Conservation (phyloP, 2,888 invertebrate species). For the Hirtodrosophila trivittata region DNA sequence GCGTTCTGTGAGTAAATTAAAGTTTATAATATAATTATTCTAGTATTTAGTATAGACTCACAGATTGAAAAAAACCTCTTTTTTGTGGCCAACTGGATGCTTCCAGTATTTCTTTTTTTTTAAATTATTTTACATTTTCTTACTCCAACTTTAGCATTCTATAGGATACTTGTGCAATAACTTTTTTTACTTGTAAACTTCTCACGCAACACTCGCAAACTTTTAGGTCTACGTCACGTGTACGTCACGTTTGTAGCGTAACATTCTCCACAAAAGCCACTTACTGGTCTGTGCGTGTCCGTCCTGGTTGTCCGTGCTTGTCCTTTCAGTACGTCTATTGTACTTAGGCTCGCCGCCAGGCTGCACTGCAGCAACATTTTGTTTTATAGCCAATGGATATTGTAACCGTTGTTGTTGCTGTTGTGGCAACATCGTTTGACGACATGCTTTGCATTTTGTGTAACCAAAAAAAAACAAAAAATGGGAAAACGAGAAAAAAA, state of each 20-base stretch:
- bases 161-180: too few species aligned
- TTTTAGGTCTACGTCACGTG: slow-evolving; percentile 34
- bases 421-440: slow-evolving; percentile 33
- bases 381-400: slow-evolving; percentile 46
- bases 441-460: slow-evolving; percentile 71
- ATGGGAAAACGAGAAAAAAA: slow-evolving; percentile 22
- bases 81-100: too few species aligned
- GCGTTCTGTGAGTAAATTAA: too few species aligned
- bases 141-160: too few species aligned
- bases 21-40: too few species aligned
- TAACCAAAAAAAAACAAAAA: slow-evolving; percentile 44
- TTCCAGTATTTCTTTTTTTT: too few species aligned
- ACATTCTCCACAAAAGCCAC: slow-evolving; percentile 12
- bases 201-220: slow-evolving; percentile 16
- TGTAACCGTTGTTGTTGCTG: slow-evolving; percentile 17
- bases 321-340: slow-evolving; percentile 18
- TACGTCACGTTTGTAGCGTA: slow-evolving; percentile 50
- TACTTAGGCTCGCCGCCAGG: slow-evolving; percentile 30
- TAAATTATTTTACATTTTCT: too few species aligned
- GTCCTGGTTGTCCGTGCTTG: slow-evolving; percentile 4
- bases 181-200: too few species aligned
- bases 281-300: slow-evolving; percentile 23
- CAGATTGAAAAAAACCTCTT: too few species aligned
- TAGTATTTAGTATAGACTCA: too few species aligned
- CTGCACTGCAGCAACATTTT: slow-evolving; percentile 71